Evolutionary conservation across 2,888 invertebrate species (phyloP).

Genomic region (Pilophorus perplexus): DNA sequence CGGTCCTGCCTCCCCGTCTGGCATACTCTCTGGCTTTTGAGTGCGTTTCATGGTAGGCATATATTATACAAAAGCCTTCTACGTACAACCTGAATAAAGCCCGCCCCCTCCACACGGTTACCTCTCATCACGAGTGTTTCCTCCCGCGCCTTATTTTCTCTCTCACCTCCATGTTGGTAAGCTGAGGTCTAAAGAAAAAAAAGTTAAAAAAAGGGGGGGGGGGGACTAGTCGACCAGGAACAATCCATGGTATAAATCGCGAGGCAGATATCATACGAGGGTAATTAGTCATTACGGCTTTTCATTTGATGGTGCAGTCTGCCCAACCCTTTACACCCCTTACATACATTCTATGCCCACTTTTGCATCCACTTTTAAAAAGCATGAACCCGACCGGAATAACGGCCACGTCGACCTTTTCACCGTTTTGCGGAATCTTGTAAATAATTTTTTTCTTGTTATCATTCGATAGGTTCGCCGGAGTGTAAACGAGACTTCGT

Average conservation of each 20-base stretch:
- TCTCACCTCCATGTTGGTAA: background rate
- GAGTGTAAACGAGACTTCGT: no score
- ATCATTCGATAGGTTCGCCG: background rate
- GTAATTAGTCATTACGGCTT: constrained; percentile 28
- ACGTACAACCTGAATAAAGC: background rate
- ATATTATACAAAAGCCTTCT: constrained; percentile 36
- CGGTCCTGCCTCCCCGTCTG: background rate
- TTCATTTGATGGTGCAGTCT: background rate
- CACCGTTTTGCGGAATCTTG: background rate
- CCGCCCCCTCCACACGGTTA: background rate
- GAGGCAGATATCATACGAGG: background rate
- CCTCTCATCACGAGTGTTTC: constrained; percentile 16
- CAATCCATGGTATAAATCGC: constrained; percentile 23
- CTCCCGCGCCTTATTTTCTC: constrained; percentile 6
- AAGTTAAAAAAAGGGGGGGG: background rate
- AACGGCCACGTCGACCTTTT: background rate
- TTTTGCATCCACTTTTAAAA: constrained; percentile 13
- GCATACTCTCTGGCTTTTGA: constrained; percentile 15
- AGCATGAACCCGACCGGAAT: constrained; percentile 11
- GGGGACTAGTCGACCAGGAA: constrained; percentile 15
- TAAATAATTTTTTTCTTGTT: constrained; percentile 11
- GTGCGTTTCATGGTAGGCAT: constrained; percentile 39
- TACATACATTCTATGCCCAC: background rate
- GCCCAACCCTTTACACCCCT: background rate
- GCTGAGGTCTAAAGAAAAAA: background rate